phyloP scores from a whole-genome alignment of 2,113 vertebrate genomes.

The Semnopithecus entellus region DNA sequence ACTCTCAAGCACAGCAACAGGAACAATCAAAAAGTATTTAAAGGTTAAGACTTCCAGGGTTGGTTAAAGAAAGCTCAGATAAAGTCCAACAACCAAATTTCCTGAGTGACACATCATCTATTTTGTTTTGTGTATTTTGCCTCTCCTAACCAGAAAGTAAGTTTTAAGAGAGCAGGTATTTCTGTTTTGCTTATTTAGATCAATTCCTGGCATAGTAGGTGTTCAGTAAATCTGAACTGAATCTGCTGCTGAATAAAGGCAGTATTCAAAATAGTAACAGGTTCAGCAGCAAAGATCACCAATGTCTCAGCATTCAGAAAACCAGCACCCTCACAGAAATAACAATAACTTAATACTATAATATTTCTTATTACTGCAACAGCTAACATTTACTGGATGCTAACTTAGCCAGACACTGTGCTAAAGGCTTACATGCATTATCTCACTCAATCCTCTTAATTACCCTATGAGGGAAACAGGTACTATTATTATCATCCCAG shows the following conservation, averaged over 20 bases:
- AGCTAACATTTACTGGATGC: not conserved
- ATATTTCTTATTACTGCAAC: not conserved
- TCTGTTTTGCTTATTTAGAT: slow-evolving; percentile 13
- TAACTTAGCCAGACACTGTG: not conserved
- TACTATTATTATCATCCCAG: not conserved
- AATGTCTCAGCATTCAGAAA: not conserved
- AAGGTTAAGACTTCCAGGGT: not conserved
- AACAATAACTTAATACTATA: not conserved
- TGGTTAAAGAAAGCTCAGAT: not conserved
- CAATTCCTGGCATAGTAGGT: not conserved
- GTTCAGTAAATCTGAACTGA: not conserved
- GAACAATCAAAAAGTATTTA: not conserved
- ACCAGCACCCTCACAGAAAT: slow-evolving; percentile 23
- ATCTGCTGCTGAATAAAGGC: slow-evolving; percentile 19
- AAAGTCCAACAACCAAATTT: not conserved
- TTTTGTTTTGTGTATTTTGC: not conserved
- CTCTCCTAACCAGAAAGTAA: not conserved
- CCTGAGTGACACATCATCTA: not conserved
- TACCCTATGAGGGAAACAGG: not conserved
- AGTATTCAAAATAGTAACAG: slow-evolving; percentile 22
- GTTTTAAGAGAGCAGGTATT: slow-evolving; percentile 16
- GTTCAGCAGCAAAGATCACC: slow-evolving; percentile 34
- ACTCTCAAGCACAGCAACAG: not conserved
- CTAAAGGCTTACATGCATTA: not conserved
- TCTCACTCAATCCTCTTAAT: not conserved